Conservation (phyloP, 2,888 invertebrate genomes). For the Cacoxenus indagator region DNA sequence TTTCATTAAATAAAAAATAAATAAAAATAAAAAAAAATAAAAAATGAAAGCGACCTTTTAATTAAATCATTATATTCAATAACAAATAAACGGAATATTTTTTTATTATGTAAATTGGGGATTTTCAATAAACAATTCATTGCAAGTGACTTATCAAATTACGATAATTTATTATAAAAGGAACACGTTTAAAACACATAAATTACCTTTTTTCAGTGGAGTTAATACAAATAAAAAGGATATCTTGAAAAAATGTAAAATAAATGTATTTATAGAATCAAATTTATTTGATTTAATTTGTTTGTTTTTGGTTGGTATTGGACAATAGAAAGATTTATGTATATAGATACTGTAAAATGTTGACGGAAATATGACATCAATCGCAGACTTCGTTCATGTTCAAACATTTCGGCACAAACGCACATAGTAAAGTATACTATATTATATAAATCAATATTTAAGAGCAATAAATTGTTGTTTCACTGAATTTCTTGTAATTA, state of each 20-base stretch:
- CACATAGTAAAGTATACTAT: not conserved
- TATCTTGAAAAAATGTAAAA: constrained; percentile 5
- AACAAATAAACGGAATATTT: constrained; percentile 4
- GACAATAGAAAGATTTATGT: constrained; percentile 1
- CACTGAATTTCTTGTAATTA: constrained; percentile 8
- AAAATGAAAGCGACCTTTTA: too few relatives aligned
- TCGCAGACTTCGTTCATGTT: constrained; percentile 9
- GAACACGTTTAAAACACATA: constrained; percentile 37
- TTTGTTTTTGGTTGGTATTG: constrained; percentile 6
- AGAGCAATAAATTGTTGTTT: constrained; percentile 19
- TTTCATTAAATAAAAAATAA: not conserved
- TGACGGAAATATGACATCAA: constrained; percentile 18
- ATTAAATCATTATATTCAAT: constrained; percentile 14
- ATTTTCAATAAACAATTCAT: constrained; percentile 7
- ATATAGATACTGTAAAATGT: constrained; percentile 4
- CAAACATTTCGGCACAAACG: constrained; percentile 10
- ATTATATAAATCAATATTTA: not conserved
- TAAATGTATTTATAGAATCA: constrained; percentile 11
- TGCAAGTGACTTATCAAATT: constrained; percentile 3
- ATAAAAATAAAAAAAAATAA: not conserved
- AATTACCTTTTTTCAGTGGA: constrained; percentile 18
- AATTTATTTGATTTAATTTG: constrained; percentile 1
- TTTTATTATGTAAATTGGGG: not conserved
- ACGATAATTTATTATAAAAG: constrained; percentile 17
- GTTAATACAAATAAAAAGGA: constrained; percentile 9